phyloP scores from a whole-genome alignment of 2,113 vertebrate genomes.

The Dermatemys mawii region DNA sequence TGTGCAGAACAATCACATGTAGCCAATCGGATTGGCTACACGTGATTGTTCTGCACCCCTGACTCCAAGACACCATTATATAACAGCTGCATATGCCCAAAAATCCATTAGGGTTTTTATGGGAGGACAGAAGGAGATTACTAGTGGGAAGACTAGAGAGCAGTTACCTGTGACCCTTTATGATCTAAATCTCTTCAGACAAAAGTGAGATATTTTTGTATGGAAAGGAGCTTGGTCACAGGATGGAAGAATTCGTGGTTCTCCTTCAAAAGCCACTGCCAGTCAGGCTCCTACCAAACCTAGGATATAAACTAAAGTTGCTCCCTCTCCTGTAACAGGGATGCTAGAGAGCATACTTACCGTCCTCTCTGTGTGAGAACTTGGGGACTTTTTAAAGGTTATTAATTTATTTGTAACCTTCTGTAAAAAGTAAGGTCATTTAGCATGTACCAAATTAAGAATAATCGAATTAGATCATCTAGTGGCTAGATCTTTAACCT shows the following conservation, averaged over 20 bases:
- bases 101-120: too few relatives aligned
- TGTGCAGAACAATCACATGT: too few relatives aligned
- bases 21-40: too few relatives aligned
- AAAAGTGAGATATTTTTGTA: neutral
- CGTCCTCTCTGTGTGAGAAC: neutral
- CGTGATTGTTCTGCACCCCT: neutral
- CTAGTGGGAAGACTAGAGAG: neutral
- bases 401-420: neutral
- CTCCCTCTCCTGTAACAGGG: too few relatives aligned
- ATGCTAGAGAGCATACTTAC: neutral
- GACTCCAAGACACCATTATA: neutral
- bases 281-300: too few relatives aligned
- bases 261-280: neutral
- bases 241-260: neutral
- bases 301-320: too few relatives aligned
- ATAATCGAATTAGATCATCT: neutral
- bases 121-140: neutral
- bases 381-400: neutral
- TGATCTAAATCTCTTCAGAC: too few relatives aligned
- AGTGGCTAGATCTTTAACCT: neutral
- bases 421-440: neutral
- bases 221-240: neutral
- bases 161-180: too few relatives aligned
- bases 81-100: too few relatives aligned
- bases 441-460: neutral